Conservation (phyloP, 2,888 invertebrate species). For the Aradus depressus region DNA sequence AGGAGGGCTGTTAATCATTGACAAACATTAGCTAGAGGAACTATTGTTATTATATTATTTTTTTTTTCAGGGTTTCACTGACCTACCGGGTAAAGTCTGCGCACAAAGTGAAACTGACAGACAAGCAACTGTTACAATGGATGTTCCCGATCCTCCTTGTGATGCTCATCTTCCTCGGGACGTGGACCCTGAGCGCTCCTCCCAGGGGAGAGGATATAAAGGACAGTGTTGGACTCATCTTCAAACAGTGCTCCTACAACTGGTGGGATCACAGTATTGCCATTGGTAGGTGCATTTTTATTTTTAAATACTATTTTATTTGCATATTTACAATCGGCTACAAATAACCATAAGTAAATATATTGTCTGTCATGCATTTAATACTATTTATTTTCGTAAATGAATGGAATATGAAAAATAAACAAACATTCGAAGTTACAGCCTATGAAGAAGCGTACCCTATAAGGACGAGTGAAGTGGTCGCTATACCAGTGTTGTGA, state of each 20-base stretch:
- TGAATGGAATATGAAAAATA: neutral
- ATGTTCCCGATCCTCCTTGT: constrained; percentile 84
- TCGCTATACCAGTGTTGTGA: neutral
- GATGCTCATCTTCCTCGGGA: constrained; percentile 75
- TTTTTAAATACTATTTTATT: no score
- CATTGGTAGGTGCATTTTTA: no score
- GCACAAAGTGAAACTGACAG: constrained; percentile 83
- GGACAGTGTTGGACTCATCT: constrained; percentile 64
- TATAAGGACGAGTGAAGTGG: no score
- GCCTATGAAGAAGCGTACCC: no score
- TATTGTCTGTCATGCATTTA: no score
- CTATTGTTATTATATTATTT: neutral
- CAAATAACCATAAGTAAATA: no score
- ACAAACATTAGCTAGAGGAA: no score
- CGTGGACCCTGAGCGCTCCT: constrained; percentile 83
- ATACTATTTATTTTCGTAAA: neutral
- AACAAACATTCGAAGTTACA: no score
- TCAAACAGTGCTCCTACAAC: constrained; percentile 80
- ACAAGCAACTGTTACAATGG: constrained; percentile 84
- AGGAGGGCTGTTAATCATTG: no score
- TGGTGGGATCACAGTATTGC: constrained; percentile 93
- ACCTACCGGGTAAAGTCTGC: constrained; percentile 89
- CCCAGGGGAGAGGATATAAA: constrained; percentile 69
- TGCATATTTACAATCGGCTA: no score
- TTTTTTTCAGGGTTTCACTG: constrained; percentile 62